Conservation (phyloP, 2,797 vertebrate genomes). For the Halcyon badia region DNA sequence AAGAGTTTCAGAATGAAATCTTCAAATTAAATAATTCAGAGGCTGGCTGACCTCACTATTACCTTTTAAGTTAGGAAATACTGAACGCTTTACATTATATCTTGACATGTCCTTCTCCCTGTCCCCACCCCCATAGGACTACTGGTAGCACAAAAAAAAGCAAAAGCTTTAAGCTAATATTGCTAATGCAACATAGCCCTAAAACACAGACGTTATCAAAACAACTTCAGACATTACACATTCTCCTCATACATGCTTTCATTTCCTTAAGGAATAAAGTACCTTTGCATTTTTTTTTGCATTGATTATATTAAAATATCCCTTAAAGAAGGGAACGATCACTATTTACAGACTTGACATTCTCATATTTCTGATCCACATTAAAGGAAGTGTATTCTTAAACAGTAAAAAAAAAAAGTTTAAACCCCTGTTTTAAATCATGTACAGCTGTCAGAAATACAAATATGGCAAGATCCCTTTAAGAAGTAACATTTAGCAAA, state of each 20-base stretch:
- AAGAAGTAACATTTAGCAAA: not conserved
- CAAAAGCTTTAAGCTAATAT: not conserved
- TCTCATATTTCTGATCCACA: not conserved
- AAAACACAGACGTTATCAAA: not conserved
- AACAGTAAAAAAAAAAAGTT: not conserved
- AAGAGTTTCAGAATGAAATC: not conserved
- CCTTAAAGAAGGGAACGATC: not conserved
- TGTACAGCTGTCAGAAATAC: not conserved
- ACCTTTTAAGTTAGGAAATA: not conserved
- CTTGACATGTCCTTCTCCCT: not conserved
- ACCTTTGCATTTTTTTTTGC: not conserved
- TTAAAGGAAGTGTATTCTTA: not conserved
- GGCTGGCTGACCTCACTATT: not conserved
- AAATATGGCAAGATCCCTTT: not conserved
- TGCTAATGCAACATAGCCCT: not conserved
- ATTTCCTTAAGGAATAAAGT: not conserved
- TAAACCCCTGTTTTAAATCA: not conserved
- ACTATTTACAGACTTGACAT: not conserved
- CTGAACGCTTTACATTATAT: not conserved
- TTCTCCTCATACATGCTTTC: not conserved
- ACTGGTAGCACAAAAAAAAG: not conserved
- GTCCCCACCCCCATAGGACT: not conserved
- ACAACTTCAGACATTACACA: not conserved
- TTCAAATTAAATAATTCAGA: not conserved
- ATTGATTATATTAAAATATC: not conserved